Base-by-base conservation (phyloP, 2,797 vertebrate species). In the Oreochromis grahami region DNA sequence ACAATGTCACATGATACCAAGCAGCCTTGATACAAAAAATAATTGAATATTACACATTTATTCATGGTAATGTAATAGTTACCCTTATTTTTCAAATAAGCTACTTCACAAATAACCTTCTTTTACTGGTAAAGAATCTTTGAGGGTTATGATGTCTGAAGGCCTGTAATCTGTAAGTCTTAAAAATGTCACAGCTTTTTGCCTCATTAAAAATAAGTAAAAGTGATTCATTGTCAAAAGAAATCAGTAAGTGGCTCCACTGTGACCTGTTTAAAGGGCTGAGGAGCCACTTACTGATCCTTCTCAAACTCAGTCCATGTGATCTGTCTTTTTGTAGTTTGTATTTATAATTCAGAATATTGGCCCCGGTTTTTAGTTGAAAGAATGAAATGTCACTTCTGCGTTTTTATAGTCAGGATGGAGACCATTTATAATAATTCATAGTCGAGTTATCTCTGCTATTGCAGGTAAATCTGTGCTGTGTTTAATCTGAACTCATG, bases 1-100 rank as follows among this genome's bases (percentile, higher is more conserved):
- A 89, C 83, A 90, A 85, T 90, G 87, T 95, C 95, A 95, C 92
- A 94, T 91, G 92, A 76, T 82, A 50, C 8, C 8, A 68, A 79
- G 76, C 52, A 56, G 29, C 80, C 14, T 43, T 4, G 11, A 24
- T 24, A 11, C 3, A 11, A 9, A 29, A 68, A 53, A 9, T 36
- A 36, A 50, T 50, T 13, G 32, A 45, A 24, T 45, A 26, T 15
- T n/a, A 17, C 19, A 26, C 6, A 72, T 17, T 26, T 56, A 45
- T 38, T 32, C 77, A 2, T 19, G 5, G 56, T 72, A 17, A 72
- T 72, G 24, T 32, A 72, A 48, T 1, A 12, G 68, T n/a, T 74
- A 8, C 26, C 15, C 43, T 74, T 1, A 2, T n/a, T 74, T 74
- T 74, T 48, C 68, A 72, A 29, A 48, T 48, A 48, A 72, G 26